Base-by-base conservation (phyloP, 1,140 invertebrate species). In the Ctenoplectra terminalis region DNA sequence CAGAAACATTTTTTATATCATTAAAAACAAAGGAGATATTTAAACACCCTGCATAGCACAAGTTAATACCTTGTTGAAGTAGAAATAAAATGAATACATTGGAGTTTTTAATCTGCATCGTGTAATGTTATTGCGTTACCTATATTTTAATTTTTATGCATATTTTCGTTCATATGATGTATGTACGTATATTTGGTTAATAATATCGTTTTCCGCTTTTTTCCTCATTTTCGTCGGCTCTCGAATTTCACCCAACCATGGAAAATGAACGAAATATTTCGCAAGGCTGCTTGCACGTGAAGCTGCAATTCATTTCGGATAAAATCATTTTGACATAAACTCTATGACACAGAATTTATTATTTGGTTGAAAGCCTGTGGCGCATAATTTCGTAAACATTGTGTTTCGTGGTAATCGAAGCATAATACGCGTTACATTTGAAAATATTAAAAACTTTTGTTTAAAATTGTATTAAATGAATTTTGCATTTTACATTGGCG, bases 381-480 rank as follows among this genome's bases (percentile, higher is more conserved):
- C 9, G 31, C n/a, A 64, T 75, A 40, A 64, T 66, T 64, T 52
- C 7, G n/a, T 52, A 61, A 75, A 66, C n/a, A 54, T 40, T 75
- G 34, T 40, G 23, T 23, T 29, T 11, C 60, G 26, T 5, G 40
- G 8, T 61, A 48, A 23, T 43, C 61, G 26, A 23, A 75, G 31
- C n/a, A 34, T 37, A 74, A 61, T 50, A 20, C 13, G 20, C 2
- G 13, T 23, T 20, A 43, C 29, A 9, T 71, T 17, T 1, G 9
- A 56, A 54, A 71, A 40, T 56, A 40, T 70, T 6, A 20, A 40
- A 31, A 60, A 20, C 1, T 60, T 13, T 13, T 23, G 1, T 9
- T 15, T 69, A 11, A 29, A 23, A 48, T 48, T 4, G 6, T 9
- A 2, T 46, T 67, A 20, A 29, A 67, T 48, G 17, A 43, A 67